phyloP scores from a whole-genome alignment of 2,888 invertebrate species.

The Drosophila kanekoi region DNA sequence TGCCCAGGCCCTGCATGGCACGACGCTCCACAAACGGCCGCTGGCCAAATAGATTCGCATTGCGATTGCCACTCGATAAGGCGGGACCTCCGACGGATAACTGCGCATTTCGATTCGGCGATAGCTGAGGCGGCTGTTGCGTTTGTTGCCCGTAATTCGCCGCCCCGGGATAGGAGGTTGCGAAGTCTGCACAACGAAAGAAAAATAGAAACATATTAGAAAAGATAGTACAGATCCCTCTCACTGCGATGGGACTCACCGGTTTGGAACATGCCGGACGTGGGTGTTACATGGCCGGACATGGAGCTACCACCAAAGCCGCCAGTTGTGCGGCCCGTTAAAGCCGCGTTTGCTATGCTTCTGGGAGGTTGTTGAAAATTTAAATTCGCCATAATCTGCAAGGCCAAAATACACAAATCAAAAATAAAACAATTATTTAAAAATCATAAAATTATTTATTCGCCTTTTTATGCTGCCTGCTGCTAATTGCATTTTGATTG shows the following conservation, averaged over 20 bases:
- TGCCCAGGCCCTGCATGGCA: conserved; percentile 86
- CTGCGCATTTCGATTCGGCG: conserved; percentile 87
- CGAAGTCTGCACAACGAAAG: conserved; percentile 47
- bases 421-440: not conserved
- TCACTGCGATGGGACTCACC: conserved; percentile 68
- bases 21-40: conserved; percentile 92
- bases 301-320: conserved; percentile 89
- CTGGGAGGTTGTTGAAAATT: conserved; percentile 95
- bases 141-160: conserved; percentile 85
- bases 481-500: conserved; percentile 14
- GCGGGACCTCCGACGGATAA: conserved; percentile 86
- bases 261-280: conserved; percentile 88
- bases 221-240: not conserved
- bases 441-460: not conserved
- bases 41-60: conserved; percentile 90
- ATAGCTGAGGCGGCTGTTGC: conserved; percentile 87
- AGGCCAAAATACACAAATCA: not conserved
- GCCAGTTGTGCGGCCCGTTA: conserved; percentile 88
- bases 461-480: conserved; percentile 4
- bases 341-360: conserved; percentile 93
- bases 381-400: conserved; percentile 96
- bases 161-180: conserved; percentile 80
- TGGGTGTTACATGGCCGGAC: conserved; percentile 91
- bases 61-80: conserved; percentile 86
- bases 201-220: too few species aligned